Percentiles rank a stretch among this genome's conserved stretches.
These are phyloP conservation scores for Psettodes erumei DNA, from an alignment of 2,113 vertebrate genomes.

Conservation along the genomic window DNA sequence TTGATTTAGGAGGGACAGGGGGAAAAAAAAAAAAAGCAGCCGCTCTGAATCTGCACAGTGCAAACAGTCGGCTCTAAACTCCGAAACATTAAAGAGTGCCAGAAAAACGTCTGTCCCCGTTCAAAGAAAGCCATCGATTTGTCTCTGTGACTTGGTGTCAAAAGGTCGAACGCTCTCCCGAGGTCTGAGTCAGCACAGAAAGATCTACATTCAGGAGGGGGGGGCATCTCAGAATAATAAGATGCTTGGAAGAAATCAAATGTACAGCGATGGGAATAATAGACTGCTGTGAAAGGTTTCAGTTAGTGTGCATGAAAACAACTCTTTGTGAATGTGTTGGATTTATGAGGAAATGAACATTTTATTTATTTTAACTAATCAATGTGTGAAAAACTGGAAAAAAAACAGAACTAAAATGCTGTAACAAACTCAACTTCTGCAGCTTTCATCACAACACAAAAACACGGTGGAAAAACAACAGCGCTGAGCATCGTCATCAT, in stretches of 20 bases:
- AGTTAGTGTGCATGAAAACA: background rate
- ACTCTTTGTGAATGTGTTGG: background rate
- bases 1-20: accelerated
- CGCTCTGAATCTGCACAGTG: background rate
- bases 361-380: background rate
- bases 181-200: slow-evolving; percentile 70
- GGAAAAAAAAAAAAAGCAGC: background rate
- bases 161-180: slow-evolving; percentile 34
- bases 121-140: slow-evolving; percentile 41
- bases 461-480: slow-evolving; percentile 35
- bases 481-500: background rate
- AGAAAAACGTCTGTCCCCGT: slow-evolving; percentile 1
- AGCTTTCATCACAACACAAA: slow-evolving; percentile 36
- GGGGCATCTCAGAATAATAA: slow-evolving; percentile 14
- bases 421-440: slow-evolving; percentile 24
- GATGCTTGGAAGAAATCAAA: background rate
- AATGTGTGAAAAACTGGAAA: slow-evolving; percentile 1
- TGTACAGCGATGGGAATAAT: background rate
- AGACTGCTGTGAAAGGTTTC: background rate
- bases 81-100: slow-evolving; percentile 26
- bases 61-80: slow-evolving; percentile 25
- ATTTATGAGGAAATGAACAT: background rate
- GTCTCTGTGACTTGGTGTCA: slow-evolving; percentile 28
- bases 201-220: slow-evolving; percentile 25
- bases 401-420: slow-evolving; percentile 5